A percentile compares a stretch with the other conserved stretches of the same genome.
These are phyloP conservation scores for Epinotia ramella DNA, from an alignment of 2,888 invertebrate species.

Conservation along the genomic window DNA sequence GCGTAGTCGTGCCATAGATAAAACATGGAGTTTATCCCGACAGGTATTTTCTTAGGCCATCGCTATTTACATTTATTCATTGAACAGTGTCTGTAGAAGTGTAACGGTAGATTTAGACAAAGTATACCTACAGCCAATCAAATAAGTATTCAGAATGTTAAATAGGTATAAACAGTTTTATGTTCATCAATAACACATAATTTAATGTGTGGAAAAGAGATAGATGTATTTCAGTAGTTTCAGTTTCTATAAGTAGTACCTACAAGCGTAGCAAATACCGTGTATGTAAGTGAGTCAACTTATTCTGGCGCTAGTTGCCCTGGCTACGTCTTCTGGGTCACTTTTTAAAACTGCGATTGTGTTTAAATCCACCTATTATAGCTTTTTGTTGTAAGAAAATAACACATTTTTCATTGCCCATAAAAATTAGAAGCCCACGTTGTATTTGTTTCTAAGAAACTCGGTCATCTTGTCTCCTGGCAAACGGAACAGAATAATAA, in stretches of 20 bases:
- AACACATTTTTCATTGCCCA: no score
- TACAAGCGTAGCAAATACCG: no score
- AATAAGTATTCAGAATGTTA: neutral
- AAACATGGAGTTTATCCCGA: constrained; percentile 31
- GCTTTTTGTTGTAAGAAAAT: no score
- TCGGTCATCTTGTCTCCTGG: no score
- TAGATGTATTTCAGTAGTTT: neutral
- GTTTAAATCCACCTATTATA: no score
- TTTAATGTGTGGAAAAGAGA: neutral
- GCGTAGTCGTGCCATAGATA: constrained; percentile 4
- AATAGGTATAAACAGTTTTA: neutral
- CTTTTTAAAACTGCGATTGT: no score
- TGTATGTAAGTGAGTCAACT: no score
- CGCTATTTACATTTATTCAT: neutral
- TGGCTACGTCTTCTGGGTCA: no score
- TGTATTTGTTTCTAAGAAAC: no score
- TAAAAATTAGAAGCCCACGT: no score
- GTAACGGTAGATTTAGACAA: neutral
- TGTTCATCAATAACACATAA: neutral
- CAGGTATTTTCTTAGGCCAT: constrained; percentile 16
- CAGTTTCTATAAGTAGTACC: neutral
- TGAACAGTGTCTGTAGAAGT: neutral
- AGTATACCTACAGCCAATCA: neutral
- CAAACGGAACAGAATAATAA: no score
- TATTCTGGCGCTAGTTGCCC: no score